Conservation (phyloP, 37 sponge, comb jelly and placozoan genomes). For the Amphimedon queenslandica region DNA sequence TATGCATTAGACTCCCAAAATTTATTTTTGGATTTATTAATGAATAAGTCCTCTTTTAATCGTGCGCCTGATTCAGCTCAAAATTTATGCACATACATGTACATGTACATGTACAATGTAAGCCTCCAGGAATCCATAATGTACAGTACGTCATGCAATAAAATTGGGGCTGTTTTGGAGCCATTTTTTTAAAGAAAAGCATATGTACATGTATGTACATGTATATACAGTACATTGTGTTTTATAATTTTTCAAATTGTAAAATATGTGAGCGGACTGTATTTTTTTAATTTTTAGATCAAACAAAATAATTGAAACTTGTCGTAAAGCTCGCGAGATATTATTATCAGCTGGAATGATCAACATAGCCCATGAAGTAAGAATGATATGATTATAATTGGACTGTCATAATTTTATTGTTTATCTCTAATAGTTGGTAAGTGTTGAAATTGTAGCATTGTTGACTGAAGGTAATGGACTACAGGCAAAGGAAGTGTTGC, state of each 20-base stretch:
- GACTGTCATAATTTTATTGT: background rate
- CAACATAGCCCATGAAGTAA: constrained; percentile 2
- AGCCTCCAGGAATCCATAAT: too few relatives aligned
- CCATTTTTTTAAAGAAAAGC: background rate
- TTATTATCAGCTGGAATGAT: background rate
- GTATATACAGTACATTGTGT: too few relatives aligned
- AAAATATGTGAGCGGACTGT: too few relatives aligned
- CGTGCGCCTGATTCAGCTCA: too few relatives aligned
- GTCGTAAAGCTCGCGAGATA: background rate
- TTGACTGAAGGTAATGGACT: background rate
- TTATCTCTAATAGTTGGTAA: background rate
- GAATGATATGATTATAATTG: background rate
- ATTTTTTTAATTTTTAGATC: background rate
- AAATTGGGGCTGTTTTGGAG: too few relatives aligned
- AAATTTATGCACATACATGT: too few relatives aligned
- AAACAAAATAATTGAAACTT: background rate
- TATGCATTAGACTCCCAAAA: too few relatives aligned
- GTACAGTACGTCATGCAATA: too few relatives aligned
- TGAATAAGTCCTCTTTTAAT: too few relatives aligned
- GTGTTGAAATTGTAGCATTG: background rate
- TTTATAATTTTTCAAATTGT: too few relatives aligned
- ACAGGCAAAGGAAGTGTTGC: background rate
- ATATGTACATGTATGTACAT: background rate
- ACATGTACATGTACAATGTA: background rate
- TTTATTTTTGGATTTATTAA: too few relatives aligned